phyloP scores from a whole-genome alignment of 2,113 vertebrate species.

The Hydrochoerus hydrochaeris region DNA sequence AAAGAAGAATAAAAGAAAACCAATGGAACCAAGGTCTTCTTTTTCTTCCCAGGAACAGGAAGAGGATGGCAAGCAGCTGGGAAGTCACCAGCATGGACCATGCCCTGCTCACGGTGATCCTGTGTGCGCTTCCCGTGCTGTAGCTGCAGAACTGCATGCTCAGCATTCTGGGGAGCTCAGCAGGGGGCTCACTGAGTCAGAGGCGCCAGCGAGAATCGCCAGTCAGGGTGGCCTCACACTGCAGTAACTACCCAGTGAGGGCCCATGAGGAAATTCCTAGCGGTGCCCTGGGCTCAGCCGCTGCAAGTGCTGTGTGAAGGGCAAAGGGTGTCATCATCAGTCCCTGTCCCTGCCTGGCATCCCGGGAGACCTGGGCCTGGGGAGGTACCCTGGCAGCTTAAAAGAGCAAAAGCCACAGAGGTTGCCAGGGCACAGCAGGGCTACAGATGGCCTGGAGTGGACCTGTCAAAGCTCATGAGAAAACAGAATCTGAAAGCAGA shows the following conservation, averaged over 20 bases:
- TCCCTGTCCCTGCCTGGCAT: neutral
- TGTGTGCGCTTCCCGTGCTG: neutral
- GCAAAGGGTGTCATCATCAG: constrained; percentile 64
- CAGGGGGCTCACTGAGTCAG: constrained; percentile 14
- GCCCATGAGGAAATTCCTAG: constrained; percentile 43
- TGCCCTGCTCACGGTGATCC: rapidly evolving
- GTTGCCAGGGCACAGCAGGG: constrained; percentile 66
- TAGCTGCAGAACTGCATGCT: neutral
- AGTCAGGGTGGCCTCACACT: neutral
- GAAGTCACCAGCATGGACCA: neutral
- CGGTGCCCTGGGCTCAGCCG: constrained; percentile 7
- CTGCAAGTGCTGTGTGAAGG: constrained; percentile 71
- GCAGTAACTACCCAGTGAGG: neutral
- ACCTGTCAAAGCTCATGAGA: constrained; percentile 77
- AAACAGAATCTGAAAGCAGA: constrained; percentile 81
- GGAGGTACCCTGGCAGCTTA: neutral
- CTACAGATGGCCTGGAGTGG: constrained; percentile 77
- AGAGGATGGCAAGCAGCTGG: neutral
- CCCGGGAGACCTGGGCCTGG: constrained; percentile 4
- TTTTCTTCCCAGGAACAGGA: neutral
- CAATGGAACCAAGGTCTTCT: neutral
- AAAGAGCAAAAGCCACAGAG: constrained; percentile 71
- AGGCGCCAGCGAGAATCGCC: neutral
- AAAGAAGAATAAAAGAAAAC: too few relatives aligned
- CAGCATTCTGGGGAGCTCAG: neutral